Evolutionary conservation across 2,888 invertebrate species (phyloP), one percentile per base, ranked within the genome.

Genomic region (Frankliniella fusca): DNA sequence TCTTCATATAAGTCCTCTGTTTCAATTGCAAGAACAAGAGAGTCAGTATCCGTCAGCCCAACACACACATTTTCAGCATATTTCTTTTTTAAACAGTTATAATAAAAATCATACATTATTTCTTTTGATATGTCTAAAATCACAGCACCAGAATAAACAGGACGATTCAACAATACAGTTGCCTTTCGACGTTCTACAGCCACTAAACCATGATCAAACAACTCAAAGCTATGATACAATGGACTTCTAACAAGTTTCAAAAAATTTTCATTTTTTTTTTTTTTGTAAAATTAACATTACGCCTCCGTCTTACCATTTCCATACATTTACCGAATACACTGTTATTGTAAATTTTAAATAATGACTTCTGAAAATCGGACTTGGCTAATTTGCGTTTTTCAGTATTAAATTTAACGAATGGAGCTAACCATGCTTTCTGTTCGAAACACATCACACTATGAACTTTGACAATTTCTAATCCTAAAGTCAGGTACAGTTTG

Each of bases 61-160:
- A 54, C 54, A 7, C 2, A 18, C 20, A 54, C 3, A 10, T 54
- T 10, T 54, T 54, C 2, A 2, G 15, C 54, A 10, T 54, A 54
- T 9, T 10, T 54, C 83, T 18, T 48, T 49, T 82, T 85, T 85
- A 12, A 85, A 84, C 12, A n/a, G 11, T 85, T 81, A 80, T 85
- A 86, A 50, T 85, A 84, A 27, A 84, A 84, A 3, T 83, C 38
- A 65, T 86, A 86, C 87, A 87, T 87, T 8, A 85, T 80, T 1
- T 81, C 50, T 83, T 87, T 87, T 7, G 84, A 85, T 3, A 86
- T 48, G 48, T 87, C 86, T 12, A 86, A 83, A 81, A 83, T 83
- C 81, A 50, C 86, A 84, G 7, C 81, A 8, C 85, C 86, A 1
- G 85, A 83, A 76, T 85, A 85, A 2, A 86, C 83, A 20, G 85